A percentile compares a stretch with the other conserved stretches of the same genome.
Evolutionary conservation across 2,113 vertebrate genomes (phyloP).

Genomic region (Chitala chitala): DNA sequence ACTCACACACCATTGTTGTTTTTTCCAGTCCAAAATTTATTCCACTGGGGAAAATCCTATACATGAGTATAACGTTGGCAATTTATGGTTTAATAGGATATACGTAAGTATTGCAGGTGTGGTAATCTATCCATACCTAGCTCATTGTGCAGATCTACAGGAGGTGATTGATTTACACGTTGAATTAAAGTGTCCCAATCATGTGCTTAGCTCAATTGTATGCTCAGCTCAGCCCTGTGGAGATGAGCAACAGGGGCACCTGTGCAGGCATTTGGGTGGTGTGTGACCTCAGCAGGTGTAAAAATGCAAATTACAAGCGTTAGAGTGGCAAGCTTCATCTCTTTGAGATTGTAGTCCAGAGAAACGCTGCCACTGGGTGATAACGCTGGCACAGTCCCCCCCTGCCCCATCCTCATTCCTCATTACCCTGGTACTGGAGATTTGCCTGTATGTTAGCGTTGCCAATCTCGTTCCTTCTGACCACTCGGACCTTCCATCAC

Average conservation of each 20-base stretch:
- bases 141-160: conserved; percentile 73
- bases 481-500: not conserved
- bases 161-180: conserved; percentile 67
- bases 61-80: conserved; percentile 61
- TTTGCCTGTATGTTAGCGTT: too few species aligned
- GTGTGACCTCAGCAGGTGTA: conserved; percentile 58
- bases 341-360: too few species aligned
- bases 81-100: conserved; percentile 80
- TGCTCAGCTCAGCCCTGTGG: too few species aligned
- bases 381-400: too few species aligned
- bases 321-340: too few species aligned
- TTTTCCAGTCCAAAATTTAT: conserved; percentile 59
- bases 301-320: conserved; percentile 68
- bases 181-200: conserved; percentile 71
- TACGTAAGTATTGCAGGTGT: conserved; percentile 81
- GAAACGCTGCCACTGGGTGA: too few species aligned
- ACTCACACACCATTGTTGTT: conserved; percentile 18
- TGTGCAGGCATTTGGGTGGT: conserved; percentile 35
- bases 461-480: too few species aligned
- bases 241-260: not conserved
- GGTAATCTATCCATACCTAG: conserved; percentile 64
- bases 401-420: too few species aligned
- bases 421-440: too few species aligned
- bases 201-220: too few species aligned
- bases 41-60: conserved; percentile 53